These are phyloP conservation scores for Zoanthus solanderi DNA, from an alignment of 92 coral and sea anemone genomes.

Conservation along the genomic window DNA sequence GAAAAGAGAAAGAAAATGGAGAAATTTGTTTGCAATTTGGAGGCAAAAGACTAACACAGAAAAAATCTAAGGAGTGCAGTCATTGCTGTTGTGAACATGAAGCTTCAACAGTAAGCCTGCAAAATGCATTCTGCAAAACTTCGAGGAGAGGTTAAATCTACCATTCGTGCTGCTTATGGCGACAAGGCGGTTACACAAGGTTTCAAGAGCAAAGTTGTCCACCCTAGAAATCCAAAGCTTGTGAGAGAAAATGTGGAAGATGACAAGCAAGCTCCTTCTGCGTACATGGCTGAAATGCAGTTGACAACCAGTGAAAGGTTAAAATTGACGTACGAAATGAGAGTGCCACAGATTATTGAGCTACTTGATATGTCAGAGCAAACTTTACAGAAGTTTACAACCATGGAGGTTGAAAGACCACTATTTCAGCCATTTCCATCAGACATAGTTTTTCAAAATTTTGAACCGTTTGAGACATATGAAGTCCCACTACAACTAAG, in stretches of 20 bases:
- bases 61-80: background rate
- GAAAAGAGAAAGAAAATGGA: no score
- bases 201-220: conserved; percentile 90
- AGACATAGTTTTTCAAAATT: conserved; percentile 97
- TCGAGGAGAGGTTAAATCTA: conserved; percentile 84
- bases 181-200: conserved; percentile 66
- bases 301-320: conserved; percentile 71
- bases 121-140: conserved; percentile 74
- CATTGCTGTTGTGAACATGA: background rate
- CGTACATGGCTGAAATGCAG: conserved; percentile 82
- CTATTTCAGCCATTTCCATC: conserved; percentile 98
- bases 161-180: conserved; percentile 80
- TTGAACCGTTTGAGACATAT: conserved; percentile 89
- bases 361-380: conserved; percentile 99
- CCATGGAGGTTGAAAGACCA: conserved; percentile 96
- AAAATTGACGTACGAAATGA: conserved; percentile 93
- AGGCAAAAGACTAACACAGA: background rate
- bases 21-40: background rate
- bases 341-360: conserved; percentile 96
- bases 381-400: conserved; percentile 96
- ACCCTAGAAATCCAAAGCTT: conserved; percentile 98
- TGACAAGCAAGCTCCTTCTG: conserved; percentile 99
- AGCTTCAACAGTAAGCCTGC: background rate
- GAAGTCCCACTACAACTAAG: conserved; percentile 92
- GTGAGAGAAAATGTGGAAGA: conserved; percentile 83